Evolutionary conservation across 2,113 vertebrate genomes (phyloP), one percentile per base, ranked within the genome.

Genomic region (Morone chrysops): DNA sequence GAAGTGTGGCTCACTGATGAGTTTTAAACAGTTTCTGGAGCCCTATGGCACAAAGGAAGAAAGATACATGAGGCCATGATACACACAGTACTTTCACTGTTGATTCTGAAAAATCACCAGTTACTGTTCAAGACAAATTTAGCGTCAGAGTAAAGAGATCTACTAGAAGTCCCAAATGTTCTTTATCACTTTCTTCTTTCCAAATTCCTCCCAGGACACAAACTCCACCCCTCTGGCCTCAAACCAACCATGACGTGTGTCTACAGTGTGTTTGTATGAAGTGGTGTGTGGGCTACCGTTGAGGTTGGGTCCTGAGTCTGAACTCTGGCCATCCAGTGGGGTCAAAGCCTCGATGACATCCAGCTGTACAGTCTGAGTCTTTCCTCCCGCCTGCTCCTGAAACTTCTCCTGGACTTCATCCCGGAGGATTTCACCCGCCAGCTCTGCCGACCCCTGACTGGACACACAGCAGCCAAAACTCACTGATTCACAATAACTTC

Each of bases 361-460:
- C 54, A 41, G n/a, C 63, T 48, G 72, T 2, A 0, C 0, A 8
- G 1, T 4, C 54, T 9, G 14, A 62, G 4, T 60, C 9, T 31
- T 31, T 31, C 31, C 31, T 31, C 40, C 36, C 7, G n/a, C 43
- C 54, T 60, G 70, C 20, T 50, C 41, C 60, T 6, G 4, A 22
- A 40, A 18, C 6, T 8, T 3, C 48, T 18, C 18, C 48, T 13
- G 6, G 6, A 2, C 7, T 11, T 66, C 72, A 1, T 80, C 87
- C 6, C 17, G 17, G 5, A 6, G 22, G 9, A 2, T 1, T 13
- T 22, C 25, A 2, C 13, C 67, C 14, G 54, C 11, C 20, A 25
- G 10, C 0, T 70, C n/a, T 0, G 72, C 71, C 8, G 51, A 63
- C 45, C 51, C 57, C 59, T 54, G 50, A 18, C 86, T 88, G 65